Conservation (phyloP, 2,888 invertebrate genomes). For the Mesorhabditis sp. region DNA sequence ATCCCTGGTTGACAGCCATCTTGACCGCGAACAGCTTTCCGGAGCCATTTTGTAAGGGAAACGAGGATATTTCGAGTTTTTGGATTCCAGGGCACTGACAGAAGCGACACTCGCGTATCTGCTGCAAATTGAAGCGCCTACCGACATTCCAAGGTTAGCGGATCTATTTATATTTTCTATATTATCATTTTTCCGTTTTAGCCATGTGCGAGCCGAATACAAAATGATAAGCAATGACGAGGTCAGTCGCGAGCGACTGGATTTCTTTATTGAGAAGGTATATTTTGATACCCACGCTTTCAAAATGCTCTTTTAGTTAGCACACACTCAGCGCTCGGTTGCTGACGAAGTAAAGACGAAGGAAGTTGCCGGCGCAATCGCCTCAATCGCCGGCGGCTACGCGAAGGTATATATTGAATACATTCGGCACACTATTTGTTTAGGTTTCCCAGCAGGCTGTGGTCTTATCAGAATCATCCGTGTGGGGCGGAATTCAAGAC, state of each 20-base stretch:
- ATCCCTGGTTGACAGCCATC: slow-evolving; percentile 59
- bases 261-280: slow-evolving; percentile 21
- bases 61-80: too few relatives aligned
- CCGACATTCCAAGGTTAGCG: not conserved
- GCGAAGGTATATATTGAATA: slow-evolving; percentile 9
- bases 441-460: slow-evolving; percentile 23
- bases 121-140: not conserved
- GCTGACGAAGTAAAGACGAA: slow-evolving; percentile 30
- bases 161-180: slow-evolving; percentile 16
- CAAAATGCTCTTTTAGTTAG: slow-evolving; percentile 23
- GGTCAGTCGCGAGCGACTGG: slow-evolving; percentile 28
- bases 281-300: not conserved
- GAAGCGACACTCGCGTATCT: slow-evolving; percentile 14
- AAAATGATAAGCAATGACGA: slow-evolving; percentile 35
- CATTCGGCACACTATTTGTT: slow-evolving; percentile 13
- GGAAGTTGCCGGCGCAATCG: slow-evolving; percentile 26
- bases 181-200: slow-evolving; percentile 14
- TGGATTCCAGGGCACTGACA: slow-evolving; percentile 9
- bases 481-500: slow-evolving; percentile 24
- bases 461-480: slow-evolving; percentile 24
- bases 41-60: slow-evolving; percentile 16
- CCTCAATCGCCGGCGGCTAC: slow-evolving; percentile 23
- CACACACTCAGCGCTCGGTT: slow-evolving; percentile 32
- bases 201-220: slow-evolving; percentile 48
- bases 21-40: slow-evolving; percentile 49